Conservation (phyloP, 30 jellyfish, hydroid and myxozoan species). For the Cassiopea andromeda region DNA sequence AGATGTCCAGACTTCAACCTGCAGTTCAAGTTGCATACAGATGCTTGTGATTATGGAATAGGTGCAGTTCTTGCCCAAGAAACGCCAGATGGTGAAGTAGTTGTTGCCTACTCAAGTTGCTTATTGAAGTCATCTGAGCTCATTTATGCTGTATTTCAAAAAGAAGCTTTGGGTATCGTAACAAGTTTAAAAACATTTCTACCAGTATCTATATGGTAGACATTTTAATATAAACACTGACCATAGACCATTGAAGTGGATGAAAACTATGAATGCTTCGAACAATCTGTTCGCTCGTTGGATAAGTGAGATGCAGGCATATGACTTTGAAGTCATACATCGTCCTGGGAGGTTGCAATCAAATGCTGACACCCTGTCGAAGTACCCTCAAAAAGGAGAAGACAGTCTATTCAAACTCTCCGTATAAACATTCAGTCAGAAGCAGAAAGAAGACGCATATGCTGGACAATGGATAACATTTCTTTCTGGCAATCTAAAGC, state of each 20-base stretch:
- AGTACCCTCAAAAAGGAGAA: constrained; percentile 57
- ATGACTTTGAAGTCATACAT: constrained; percentile 46
- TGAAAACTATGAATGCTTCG: constrained; percentile 59
- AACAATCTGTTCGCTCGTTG: constrained; percentile 73
- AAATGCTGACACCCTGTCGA: constrained; percentile 61
- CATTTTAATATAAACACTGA: constrained; percentile 56
- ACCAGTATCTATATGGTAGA: constrained; percentile 56
- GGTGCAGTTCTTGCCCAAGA: constrained; percentile 71
- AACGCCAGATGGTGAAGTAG: constrained; percentile 49
- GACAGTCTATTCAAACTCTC: constrained; percentile 24
- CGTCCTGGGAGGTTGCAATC: constrained; percentile 68
- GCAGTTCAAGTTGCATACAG: constrained; percentile 51
- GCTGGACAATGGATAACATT: constrained; percentile 40
- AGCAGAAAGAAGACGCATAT: constrained; percentile 42
- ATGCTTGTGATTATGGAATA: constrained; percentile 61
- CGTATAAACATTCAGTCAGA: constrained; percentile 2
- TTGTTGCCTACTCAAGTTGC: constrained; percentile 58
- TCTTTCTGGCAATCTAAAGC: constrained; percentile 1
- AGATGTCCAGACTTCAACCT: constrained; percentile 46
- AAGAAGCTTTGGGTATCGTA: constrained; percentile 56
- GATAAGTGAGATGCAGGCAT: constrained; percentile 64
- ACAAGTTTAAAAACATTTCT: constrained; percentile 46
- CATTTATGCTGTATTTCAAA: constrained; percentile 54
- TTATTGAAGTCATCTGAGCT: constrained; percentile 35
- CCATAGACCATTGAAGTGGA: constrained; percentile 63